These are phyloP conservation scores for Antennarius striatus DNA, from an alignment of 2,113 vertebrate species.

Conservation along the genomic window DNA sequence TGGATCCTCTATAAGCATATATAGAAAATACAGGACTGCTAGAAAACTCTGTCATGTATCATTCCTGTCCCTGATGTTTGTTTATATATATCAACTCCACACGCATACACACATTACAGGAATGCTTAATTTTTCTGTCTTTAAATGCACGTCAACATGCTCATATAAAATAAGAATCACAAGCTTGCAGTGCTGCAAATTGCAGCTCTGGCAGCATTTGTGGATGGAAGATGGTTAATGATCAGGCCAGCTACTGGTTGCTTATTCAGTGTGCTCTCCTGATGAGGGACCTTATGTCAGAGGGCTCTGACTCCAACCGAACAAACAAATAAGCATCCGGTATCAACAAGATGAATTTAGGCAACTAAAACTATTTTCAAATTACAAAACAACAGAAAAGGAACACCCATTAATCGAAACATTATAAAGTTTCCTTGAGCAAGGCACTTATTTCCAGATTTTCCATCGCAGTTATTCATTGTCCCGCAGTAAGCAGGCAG, in stretches of 20 bases:
- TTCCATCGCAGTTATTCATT: background rate
- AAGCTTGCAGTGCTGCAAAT: background rate
- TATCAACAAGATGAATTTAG: too few relatives aligned
- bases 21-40: slow-evolving; percentile 38
- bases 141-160: background rate
- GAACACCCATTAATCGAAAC: background rate
- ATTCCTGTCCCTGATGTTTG: slow-evolving; percentile 15
- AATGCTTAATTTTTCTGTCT: background rate
- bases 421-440: background rate
- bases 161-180: background rate
- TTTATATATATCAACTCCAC: slow-evolving; percentile 3
- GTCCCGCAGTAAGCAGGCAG: background rate
- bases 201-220: background rate
- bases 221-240: background rate
- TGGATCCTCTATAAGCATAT: slow-evolving; percentile 49
- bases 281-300: background rate
- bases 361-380: too few relatives aligned
- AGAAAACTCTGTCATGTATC: slow-evolving; percentile 38
- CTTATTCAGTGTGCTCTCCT: background rate
- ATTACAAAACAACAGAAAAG: background rate
- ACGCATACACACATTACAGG: background rate
- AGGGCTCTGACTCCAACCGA: background rate
- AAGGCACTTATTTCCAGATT: background rate
- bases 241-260: background rate
- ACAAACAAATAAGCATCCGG: background rate